Conservation (phyloP, 2,113 vertebrate species). For the Motacilla alba region DNA sequence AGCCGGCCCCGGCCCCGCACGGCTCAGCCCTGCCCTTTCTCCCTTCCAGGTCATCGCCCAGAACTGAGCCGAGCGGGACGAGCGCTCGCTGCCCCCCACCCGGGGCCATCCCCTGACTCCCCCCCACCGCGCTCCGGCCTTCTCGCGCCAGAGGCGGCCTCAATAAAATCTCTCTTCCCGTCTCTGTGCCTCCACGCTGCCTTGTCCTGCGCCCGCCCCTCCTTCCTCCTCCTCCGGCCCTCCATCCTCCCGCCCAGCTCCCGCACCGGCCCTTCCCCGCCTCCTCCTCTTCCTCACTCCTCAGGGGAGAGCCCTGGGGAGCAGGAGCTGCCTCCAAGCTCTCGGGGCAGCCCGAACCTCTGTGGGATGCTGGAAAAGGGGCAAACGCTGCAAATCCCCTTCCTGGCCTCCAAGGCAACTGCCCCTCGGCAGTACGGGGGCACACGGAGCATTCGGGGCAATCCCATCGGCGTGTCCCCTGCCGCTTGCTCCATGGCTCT, state of each 20-base stretch:
- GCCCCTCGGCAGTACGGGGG: neutral
- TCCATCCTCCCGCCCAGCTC: too few relatives aligned
- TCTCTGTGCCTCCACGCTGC: accelerated
- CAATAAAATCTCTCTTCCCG: neutral
- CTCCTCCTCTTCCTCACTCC: neutral
- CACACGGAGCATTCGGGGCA: accelerated
- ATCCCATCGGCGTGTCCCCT: accelerated
- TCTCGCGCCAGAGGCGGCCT: neutral
- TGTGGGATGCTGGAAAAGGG: neutral
- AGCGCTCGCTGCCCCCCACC: neutral
- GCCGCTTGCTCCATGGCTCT: accelerated
- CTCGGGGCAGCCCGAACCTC: accelerated
- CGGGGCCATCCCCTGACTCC: accelerated
- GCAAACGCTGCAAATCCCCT: accelerated
- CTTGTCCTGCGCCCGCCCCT: accelerated
- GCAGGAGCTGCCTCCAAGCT: accelerated
- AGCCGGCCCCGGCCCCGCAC: accelerated
- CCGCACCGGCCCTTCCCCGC: accelerated
- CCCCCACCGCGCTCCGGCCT: accelerated
- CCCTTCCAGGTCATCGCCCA: conserved; percentile 26
- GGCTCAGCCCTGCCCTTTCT: neutral
- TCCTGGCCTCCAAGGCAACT: accelerated
- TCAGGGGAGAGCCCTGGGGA: accelerated
- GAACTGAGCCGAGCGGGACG: neutral
- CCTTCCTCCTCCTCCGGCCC: neutral